Evolutionary conservation across 2,113 vertebrate genomes (phyloP).

Genomic region (Aegithalos caudatus): DNA sequence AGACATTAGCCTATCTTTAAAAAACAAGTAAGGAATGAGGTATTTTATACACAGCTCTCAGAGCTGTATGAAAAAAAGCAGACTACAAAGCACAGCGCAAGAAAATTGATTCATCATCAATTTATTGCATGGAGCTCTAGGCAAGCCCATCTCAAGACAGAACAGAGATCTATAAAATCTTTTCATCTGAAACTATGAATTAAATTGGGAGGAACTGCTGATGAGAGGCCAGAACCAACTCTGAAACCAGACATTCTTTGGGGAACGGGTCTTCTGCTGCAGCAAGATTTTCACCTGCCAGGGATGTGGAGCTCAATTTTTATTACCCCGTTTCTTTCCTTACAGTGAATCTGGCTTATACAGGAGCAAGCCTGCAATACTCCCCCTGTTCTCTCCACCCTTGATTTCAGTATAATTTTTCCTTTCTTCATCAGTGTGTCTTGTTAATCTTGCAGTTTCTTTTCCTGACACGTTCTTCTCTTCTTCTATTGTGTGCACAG

Average conservation of each 20-base stretch:
- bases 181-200: conserved; percentile 50
- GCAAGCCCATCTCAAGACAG: conserved; percentile 33
- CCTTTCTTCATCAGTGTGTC: background rate
- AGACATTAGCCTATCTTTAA: conserved; percentile 2
- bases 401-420: background rate
- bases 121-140: conserved; percentile 50
- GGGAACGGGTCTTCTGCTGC: background rate
- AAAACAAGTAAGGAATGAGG: conserved; percentile 9
- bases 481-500: background rate
- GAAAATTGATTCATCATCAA: conserved; percentile 63
- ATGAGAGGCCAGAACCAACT: background rate
- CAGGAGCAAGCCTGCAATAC: background rate
- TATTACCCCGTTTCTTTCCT: background rate
- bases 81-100: background rate
- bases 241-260: background rate
- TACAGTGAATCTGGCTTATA: background rate
- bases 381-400: background rate
- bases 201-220: conserved; percentile 14
- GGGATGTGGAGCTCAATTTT: background rate
- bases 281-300: background rate
- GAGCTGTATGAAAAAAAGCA: conserved; percentile 4
- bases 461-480: background rate
- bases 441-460: background rate
- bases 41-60: conserved; percentile 26
- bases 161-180: conserved; percentile 48